Conservation (phyloP, 2,797 vertebrate genomes). For the Pteropus rufus region DNA sequence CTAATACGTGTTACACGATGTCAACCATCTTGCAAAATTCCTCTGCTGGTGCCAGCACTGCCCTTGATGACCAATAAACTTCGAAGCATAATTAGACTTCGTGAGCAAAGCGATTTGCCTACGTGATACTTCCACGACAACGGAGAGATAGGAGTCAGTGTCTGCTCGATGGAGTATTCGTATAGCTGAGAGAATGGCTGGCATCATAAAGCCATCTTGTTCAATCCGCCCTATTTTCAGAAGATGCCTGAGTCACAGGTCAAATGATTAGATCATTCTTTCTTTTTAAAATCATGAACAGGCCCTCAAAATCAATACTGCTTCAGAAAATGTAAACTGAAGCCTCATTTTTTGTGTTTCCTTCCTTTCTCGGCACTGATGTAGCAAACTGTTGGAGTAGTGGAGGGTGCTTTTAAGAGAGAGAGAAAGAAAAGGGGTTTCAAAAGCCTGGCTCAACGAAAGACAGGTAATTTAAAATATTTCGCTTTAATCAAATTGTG, state of each 20-base stretch:
- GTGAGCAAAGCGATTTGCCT: background rate
- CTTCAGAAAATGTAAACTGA: background rate
- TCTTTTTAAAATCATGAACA: background rate
- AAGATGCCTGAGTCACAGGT: background rate
- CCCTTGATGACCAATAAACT: background rate
- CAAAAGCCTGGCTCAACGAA: background rate
- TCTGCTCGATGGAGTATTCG: background rate
- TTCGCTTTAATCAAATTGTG: background rate
- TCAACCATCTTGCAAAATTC: background rate
- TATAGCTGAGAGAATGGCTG: background rate
- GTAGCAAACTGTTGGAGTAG: background rate
- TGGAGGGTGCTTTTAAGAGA: background rate
- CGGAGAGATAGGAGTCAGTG: background rate
- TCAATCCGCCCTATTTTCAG: background rate
- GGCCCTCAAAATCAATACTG: background rate
- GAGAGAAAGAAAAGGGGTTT: background rate
- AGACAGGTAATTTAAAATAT: background rate
- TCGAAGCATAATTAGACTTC: background rate
- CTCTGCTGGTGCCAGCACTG: background rate
- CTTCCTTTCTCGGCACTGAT: background rate
- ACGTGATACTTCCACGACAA: too few relatives aligned
- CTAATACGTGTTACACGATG: background rate
- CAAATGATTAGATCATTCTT: background rate
- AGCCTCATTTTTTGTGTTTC: background rate
- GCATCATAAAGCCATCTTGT: background rate